phyloP scores from a whole-genome alignment of 1,140 invertebrate genomes.

The Rhopalosiphum padi region DNA sequence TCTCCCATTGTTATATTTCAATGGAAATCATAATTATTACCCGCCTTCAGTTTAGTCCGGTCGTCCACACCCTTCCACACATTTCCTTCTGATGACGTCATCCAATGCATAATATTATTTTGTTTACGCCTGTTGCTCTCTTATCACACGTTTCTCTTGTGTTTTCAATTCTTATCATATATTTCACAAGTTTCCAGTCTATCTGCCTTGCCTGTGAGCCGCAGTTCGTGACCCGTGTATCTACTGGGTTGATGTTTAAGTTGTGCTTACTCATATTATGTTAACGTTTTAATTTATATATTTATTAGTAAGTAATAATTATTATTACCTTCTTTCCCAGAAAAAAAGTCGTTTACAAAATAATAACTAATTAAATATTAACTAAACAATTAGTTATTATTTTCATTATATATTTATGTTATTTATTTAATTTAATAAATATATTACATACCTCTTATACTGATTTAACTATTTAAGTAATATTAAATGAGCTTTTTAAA shows the following conservation, averaged over 20 bases:
- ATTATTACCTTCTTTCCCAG: neutral
- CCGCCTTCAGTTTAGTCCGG: neutral
- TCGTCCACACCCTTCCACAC: conserved; percentile 37
- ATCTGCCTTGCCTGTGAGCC: neutral
- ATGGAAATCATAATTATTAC: conserved; percentile 30
- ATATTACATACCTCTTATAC: neutral
- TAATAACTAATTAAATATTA: neutral
- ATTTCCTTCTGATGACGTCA: conserved; percentile 46
- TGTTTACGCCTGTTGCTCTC: conserved; percentile 21
- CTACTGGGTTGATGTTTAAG: neutral
- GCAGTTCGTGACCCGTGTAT: too few species aligned
- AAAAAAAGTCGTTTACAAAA: neutral
- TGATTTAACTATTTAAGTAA: neutral
- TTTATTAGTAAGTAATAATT: neutral
- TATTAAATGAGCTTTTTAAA: neutral
- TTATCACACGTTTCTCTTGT: neutral
- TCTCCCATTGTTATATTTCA: conserved; percentile 45
- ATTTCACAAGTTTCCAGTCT: neutral
- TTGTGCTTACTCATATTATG: neutral
- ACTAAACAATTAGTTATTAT: neutral
- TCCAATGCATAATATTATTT: neutral
- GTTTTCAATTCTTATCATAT: conserved; percentile 30
- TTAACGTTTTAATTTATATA: neutral
- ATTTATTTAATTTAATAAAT: conserved; percentile 17
- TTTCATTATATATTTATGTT: neutral